phyloP scores from a whole-genome alignment of 1,140 invertebrate genomes.

The Tyrophagus putrescentiae region DNA sequence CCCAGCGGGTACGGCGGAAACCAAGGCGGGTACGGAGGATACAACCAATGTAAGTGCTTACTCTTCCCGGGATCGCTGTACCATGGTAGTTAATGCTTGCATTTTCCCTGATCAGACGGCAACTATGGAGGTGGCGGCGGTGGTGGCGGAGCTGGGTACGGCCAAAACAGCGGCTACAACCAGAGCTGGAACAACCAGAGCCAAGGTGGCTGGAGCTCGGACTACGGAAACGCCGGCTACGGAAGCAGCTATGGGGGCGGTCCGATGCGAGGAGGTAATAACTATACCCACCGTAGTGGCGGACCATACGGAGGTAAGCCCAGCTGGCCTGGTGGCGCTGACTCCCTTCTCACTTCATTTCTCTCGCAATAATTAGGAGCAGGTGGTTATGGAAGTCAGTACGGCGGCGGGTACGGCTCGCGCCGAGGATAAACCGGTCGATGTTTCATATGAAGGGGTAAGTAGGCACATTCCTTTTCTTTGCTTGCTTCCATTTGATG shows the following conservation, averaged over 20 bases:
- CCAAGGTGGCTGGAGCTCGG: constrained; percentile 16
- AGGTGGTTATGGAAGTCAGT: constrained; percentile 20
- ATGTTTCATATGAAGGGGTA: not conserved
- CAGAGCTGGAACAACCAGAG: not conserved
- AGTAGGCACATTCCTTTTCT: not conserved
- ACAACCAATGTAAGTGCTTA: constrained; percentile 19
- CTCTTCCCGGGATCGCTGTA: too few relatives aligned
- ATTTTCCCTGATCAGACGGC: constrained; percentile 5
- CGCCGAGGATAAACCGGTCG: not conserved
- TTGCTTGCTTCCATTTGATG: not conserved
- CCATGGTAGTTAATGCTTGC: not conserved
- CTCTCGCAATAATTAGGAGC: not conserved
- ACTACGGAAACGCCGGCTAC: constrained; percentile 20
- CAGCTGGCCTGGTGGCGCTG: not conserved
- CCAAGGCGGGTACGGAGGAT: constrained; percentile 11
- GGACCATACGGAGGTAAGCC: constrained; percentile 27
- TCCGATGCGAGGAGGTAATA: constrained; percentile 20
- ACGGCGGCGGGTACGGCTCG: constrained; percentile 8
- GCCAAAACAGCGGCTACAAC: not conserved
- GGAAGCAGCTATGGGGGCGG: constrained; percentile 25
- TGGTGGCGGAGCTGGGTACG: constrained; percentile 13
- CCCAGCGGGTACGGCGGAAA: constrained; percentile 15
- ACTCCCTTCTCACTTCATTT: not conserved
- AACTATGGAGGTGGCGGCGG: constrained; percentile 16
- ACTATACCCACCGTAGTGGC: constrained; percentile 22